Evolutionary conservation across 2,113 vertebrate genomes (phyloP).

Genomic region (Glareola pratincola): DNA sequence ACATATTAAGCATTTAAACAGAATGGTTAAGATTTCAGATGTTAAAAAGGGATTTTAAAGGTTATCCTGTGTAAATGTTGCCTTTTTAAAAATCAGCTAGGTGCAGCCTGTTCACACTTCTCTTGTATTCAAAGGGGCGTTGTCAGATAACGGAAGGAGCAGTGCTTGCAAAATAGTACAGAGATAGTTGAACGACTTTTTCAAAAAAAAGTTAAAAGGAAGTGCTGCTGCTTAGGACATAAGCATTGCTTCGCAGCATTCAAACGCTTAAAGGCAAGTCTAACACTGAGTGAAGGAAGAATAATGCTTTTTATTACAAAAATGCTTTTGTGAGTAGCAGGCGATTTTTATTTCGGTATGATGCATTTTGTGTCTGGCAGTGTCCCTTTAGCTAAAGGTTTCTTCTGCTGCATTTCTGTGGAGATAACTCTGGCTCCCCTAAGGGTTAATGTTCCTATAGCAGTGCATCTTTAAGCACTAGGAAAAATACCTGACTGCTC

Average conservation of each 20-base stretch:
- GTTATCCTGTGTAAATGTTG: neutral
- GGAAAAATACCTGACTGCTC: neutral
- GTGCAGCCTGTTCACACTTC: neutral
- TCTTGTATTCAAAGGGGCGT: neutral
- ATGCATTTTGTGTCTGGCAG: neutral
- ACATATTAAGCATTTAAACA: neutral
- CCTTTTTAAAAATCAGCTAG: neutral
- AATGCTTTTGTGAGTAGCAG: neutral
- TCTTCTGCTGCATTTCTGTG: neutral
- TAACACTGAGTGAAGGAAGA: neutral
- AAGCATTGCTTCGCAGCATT: neutral
- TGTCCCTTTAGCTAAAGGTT: neutral
- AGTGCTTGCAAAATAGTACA: neutral
- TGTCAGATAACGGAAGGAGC: neutral
- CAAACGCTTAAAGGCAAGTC: neutral
- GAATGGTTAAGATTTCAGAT: neutral
- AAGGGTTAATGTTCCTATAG: neutral
- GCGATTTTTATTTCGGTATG: neutral
- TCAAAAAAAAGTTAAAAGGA: neutral
- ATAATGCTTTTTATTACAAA: neutral
- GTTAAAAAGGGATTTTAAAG: neutral
- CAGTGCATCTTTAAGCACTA: neutral
- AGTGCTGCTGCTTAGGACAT: neutral
- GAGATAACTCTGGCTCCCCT: neutral
- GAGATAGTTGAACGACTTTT: neutral